These are phyloP conservation scores for Coilia nasus DNA, from an alignment of 2,797 vertebrate genomes.

Conservation along the genomic window DNA sequence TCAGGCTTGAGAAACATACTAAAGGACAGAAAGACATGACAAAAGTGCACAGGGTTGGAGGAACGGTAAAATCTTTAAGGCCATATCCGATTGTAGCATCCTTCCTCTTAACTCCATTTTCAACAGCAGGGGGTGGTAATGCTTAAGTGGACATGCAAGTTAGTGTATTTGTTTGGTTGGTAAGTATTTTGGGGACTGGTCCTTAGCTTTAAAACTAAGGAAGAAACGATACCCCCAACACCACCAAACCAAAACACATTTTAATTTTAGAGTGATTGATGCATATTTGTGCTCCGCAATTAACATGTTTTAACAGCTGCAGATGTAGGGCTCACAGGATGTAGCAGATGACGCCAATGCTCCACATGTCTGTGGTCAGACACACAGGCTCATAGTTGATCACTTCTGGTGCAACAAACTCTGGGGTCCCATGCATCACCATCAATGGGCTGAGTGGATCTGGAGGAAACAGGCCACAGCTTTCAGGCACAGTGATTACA, in stretches of 20 bases:
- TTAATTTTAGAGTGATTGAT: neutral
- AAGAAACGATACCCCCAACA: neutral
- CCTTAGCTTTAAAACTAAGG: too few species aligned
- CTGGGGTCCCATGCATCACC: conserved; percentile 85
- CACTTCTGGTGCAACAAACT: conserved; percentile 90
- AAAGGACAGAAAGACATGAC: neutral
- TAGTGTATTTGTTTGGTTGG: neutral
- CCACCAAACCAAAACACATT: neutral
- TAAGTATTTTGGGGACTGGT: neutral
- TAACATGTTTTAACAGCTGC: neutral
- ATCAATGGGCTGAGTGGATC: conserved; percentile 70
- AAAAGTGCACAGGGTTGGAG: neutral
- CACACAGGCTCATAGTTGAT: conserved; percentile 80
- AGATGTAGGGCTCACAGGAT: conserved; percentile 76
- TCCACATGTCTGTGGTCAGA: conserved; percentile 86
- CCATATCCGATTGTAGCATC: neutral
- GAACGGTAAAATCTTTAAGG: neutral
- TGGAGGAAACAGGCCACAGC: conserved; percentile 45
- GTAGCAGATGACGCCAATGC: conserved; percentile 87
- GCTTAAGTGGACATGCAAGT: neutral
- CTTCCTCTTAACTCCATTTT: neutral
- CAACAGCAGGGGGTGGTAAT: neutral
- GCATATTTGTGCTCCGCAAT: conserved; percentile 24
- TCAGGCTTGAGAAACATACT: too few species aligned
- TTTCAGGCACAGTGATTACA: neutral